These are phyloP conservation scores for Agonopterix arenella DNA, from an alignment of 2,888 invertebrate species.

Conservation along the genomic window DNA sequence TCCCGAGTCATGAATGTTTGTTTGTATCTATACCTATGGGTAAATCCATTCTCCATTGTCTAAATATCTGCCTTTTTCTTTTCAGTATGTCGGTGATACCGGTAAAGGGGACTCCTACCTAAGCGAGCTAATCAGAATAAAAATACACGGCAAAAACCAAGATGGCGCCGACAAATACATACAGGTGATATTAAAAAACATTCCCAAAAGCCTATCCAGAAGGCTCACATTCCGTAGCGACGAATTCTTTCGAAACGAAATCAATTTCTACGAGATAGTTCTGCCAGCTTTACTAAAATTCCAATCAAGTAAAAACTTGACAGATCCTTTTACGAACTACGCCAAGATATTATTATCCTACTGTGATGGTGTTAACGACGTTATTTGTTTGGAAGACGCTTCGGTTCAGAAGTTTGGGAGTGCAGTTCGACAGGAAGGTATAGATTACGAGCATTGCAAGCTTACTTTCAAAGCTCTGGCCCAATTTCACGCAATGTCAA, in stretches of 20 bases:
- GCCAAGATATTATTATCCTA: conserved; percentile 60
- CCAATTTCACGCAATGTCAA: conserved; percentile 77
- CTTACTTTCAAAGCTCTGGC: conserved; percentile 71
- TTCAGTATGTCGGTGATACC: conserved; percentile 59
- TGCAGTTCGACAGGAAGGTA: conserved; percentile 66
- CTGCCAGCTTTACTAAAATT: conserved; percentile 64
- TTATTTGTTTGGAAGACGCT: conserved; percentile 75
- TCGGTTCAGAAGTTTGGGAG: conserved; percentile 49
- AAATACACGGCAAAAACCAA: conserved; percentile 60
- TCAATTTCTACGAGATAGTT: conserved; percentile 78
- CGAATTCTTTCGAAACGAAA: conserved; percentile 84
- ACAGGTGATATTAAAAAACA: conserved; percentile 79
- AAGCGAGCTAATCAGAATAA: conserved; percentile 79
- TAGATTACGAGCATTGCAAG: conserved; percentile 67
- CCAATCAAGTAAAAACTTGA: conserved; percentile 43
- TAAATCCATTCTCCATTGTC: no score
- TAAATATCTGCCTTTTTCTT: conserved; percentile 2
- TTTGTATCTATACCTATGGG: no score
- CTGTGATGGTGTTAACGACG: conserved; percentile 73
- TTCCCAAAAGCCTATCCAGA: conserved; percentile 79
- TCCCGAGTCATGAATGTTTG: no score
- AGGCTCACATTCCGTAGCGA: conserved; percentile 79
- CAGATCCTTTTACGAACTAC: conserved; percentile 71
- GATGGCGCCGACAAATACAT: conserved; percentile 39
- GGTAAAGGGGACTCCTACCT: conserved; percentile 84